These are phyloP conservation scores for Leucoraja ocellata DNA, from an alignment of 2,797 vertebrate genomes.

Conservation along the genomic window DNA sequence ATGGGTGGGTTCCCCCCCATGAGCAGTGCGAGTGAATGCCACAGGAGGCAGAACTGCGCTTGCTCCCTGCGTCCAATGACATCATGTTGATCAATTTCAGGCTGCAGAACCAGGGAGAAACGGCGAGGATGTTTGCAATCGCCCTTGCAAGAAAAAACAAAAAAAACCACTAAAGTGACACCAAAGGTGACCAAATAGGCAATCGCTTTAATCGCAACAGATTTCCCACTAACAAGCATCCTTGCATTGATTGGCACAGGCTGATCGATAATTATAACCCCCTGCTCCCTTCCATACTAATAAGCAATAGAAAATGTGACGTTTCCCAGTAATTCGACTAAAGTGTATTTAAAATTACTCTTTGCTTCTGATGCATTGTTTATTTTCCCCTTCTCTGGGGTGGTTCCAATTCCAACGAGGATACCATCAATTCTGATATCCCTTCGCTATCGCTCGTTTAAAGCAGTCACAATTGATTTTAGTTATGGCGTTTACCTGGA, in stretches of 20 bases:
- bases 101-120: slow-evolving; percentile 45
- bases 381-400: neutral
- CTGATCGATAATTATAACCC: neutral
- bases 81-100: slow-evolving; percentile 56
- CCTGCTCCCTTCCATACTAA: neutral
- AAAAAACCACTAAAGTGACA: neutral
- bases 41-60: slow-evolving; percentile 47
- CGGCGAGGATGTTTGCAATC: neutral
- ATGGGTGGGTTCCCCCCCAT: slow-evolving; percentile 40
- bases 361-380: neutral
- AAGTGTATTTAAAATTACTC: neutral
- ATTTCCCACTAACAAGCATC: neutral
- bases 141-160: neutral
- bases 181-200: neutral
- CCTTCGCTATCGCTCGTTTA: neutral
- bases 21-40: slow-evolving; percentile 42
- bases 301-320: neutral
- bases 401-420: neutral
- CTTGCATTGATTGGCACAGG: neutral
- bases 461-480: neutral
- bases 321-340: neutral
- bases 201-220: neutral
- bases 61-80: slow-evolving; percentile 54
- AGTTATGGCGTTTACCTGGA: neutral
- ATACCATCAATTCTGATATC: neutral